phyloP scores from a whole-genome alignment of 2,797 vertebrate genomes.

The Forpus xanthops region DNA sequence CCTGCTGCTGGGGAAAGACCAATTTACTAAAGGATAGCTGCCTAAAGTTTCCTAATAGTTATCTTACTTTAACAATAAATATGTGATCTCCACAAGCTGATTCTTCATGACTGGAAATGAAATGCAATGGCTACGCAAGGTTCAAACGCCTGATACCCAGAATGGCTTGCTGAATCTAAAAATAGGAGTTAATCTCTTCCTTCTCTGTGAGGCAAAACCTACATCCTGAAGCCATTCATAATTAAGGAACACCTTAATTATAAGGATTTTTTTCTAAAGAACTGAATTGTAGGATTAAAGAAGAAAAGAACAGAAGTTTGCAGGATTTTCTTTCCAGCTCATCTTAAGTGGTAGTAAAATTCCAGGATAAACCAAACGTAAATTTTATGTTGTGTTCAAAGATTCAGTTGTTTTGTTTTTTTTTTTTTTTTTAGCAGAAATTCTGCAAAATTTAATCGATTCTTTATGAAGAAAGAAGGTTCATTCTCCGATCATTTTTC shows the following conservation, averaged over 20 bases:
- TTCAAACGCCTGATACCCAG: background rate
- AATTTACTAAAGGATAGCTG: background rate
- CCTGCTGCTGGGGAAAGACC: background rate
- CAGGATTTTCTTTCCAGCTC: background rate
- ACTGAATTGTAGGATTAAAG: background rate
- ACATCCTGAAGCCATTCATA: background rate
- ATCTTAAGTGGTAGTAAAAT: background rate
- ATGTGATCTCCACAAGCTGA: background rate
- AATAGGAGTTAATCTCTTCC: background rate
- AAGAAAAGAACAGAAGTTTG: background rate
- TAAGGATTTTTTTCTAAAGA: background rate
- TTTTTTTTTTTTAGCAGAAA: background rate
- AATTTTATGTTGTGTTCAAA: background rate
- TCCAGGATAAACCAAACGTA: background rate
- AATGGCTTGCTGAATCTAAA: background rate
- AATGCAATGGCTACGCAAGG: background rate
- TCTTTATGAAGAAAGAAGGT: background rate
- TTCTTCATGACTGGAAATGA: background rate
- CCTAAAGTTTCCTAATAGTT: background rate
- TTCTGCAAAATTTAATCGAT: background rate
- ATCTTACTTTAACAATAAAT: background rate
- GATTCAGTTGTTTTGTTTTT: background rate
- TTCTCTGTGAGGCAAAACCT: background rate
- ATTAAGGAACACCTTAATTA: background rate
- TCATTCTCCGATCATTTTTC: background rate